Percentiles rank a stretch among this genome's conserved stretches.
These are phyloP conservation scores for Siniperca undulata DNA, from an alignment of 2,797 vertebrate genomes.

Conservation along the genomic window DNA sequence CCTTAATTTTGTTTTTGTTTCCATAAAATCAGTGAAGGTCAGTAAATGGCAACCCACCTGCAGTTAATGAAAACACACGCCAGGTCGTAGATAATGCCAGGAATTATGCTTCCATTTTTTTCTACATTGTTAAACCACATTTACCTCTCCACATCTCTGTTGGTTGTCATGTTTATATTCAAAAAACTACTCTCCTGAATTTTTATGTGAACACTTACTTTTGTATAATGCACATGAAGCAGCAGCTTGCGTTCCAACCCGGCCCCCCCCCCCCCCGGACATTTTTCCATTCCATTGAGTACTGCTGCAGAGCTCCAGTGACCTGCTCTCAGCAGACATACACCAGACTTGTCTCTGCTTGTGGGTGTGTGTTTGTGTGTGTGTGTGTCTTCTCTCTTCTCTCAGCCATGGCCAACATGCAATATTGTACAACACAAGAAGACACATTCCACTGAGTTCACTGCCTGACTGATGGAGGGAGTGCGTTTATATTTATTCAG, in stretches of 20 bases:
- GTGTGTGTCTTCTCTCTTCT: slow-evolving; percentile 54
- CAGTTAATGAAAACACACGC: slow-evolving; percentile 19
- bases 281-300: slow-evolving; percentile 77
- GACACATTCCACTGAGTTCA: slow-evolving; percentile 72
- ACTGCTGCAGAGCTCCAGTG: slow-evolving; percentile 70
- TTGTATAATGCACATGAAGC: slow-evolving; percentile 58
- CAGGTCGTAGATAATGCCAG: slow-evolving; percentile 27
- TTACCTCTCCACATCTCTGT: slow-evolving; percentile 32
- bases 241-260: slow-evolving; percentile 40
- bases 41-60: slow-evolving; percentile 22
- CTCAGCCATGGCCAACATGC: slow-evolving; percentile 51
- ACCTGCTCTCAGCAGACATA: slow-evolving; percentile 68
- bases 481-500: slow-evolving; percentile 28
- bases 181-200: slow-evolving; percentile 38
- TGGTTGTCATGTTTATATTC: slow-evolving; percentile 53
- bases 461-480: slow-evolving; percentile 50
- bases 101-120: slow-evolving; percentile 21
- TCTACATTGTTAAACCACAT: slow-evolving; percentile 31
- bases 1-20: slow-evolving; percentile 29
- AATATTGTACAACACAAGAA: slow-evolving; percentile 63
- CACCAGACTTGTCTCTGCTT: slow-evolving; percentile 74
- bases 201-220: slow-evolving; percentile 57
- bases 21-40: slow-evolving; percentile 42
- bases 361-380: slow-evolving; percentile 54
- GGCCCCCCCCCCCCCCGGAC: slow-evolving; percentile 30